Percentiles rank a stretch among this genome's conserved stretches.
Conservation (phyloP, 2,113 vertebrate species). For the Sinocyclocheilus anophthalmus region DNA sequence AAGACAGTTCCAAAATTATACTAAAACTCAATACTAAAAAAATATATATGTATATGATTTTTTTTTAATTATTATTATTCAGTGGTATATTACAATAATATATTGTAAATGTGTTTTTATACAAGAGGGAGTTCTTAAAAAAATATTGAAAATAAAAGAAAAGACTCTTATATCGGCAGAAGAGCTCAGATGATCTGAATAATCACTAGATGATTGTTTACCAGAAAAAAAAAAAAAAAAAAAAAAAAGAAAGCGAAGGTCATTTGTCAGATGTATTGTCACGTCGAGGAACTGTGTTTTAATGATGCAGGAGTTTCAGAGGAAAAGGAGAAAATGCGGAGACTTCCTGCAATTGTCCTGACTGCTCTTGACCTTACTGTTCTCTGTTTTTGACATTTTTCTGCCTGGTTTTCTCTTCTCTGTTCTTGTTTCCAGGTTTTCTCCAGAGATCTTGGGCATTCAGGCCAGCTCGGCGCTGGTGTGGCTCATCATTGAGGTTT, state of each 20-base stretch:
- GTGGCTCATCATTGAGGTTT: constrained; percentile 88
- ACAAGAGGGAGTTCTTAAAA: too few species aligned
- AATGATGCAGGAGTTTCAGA: neutral
- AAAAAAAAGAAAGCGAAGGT: too few species aligned
- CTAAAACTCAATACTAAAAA: too few species aligned
- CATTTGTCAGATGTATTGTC: neutral
- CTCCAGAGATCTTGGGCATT: constrained; percentile 88
- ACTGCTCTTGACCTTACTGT: neutral
- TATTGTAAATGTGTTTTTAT: too few species aligned
- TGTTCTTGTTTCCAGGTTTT: constrained; percentile 76
- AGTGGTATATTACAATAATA: too few species aligned
- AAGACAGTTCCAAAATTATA: too few species aligned
- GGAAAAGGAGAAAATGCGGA: neutral
- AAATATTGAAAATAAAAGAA: too few species aligned
- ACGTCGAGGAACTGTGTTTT: neutral
- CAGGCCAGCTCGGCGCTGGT: constrained; percentile 89
- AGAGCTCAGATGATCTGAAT: neutral
- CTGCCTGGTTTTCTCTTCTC: neutral
- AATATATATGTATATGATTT: too few species aligned
- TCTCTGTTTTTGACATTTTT: neutral
- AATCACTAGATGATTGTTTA: neutral
- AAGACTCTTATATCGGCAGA: too few species aligned
- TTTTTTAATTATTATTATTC: too few species aligned
- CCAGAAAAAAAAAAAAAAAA: too few species aligned
- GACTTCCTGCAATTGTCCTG: neutral